Percentiles rank a stretch among this genome's conserved stretches.
Conservation (phyloP, 2,797 vertebrate genomes). For the Pipistrellus nathusii region DNA sequence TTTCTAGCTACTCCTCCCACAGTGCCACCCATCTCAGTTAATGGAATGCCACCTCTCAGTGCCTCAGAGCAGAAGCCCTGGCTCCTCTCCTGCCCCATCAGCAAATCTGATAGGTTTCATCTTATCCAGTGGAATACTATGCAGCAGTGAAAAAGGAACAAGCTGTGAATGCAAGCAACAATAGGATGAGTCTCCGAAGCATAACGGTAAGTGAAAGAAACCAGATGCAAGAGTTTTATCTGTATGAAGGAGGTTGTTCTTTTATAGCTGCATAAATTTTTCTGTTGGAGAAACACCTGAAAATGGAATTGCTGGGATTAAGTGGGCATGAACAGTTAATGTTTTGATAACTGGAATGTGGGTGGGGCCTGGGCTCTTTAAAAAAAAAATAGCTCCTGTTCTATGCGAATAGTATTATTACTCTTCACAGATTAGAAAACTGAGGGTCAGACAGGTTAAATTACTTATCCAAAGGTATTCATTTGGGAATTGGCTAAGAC, state of each 20-base stretch:
- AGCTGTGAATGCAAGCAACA: not conserved
- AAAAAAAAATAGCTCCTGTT: not conserved
- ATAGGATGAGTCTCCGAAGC: not conserved
- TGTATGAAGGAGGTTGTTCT: not conserved
- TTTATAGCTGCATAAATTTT: not conserved
- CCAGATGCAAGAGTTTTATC: not conserved
- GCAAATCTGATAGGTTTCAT: not conserved
- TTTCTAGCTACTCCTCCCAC: not conserved
- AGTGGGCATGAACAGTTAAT: not conserved
- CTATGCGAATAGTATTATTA: not conserved
- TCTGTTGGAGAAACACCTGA: not conserved
- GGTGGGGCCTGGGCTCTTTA: not conserved
- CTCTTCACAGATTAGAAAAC: not conserved
- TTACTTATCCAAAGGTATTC: not conserved
- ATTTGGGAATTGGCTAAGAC: not conserved
- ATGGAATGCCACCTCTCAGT: not conserved
- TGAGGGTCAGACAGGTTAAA: not conserved
- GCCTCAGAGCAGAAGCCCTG: not conserved
- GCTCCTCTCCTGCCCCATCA: not conserved
- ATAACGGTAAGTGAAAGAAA: not conserved
- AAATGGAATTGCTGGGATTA: not conserved
- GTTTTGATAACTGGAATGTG: not conserved
- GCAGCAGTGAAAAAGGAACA: not conserved
- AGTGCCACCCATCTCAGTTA: not conserved
- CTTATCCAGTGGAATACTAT: not conserved